Conservation (phyloP, 2,113 vertebrate genomes). For the Ageneiosus marmoratus region DNA sequence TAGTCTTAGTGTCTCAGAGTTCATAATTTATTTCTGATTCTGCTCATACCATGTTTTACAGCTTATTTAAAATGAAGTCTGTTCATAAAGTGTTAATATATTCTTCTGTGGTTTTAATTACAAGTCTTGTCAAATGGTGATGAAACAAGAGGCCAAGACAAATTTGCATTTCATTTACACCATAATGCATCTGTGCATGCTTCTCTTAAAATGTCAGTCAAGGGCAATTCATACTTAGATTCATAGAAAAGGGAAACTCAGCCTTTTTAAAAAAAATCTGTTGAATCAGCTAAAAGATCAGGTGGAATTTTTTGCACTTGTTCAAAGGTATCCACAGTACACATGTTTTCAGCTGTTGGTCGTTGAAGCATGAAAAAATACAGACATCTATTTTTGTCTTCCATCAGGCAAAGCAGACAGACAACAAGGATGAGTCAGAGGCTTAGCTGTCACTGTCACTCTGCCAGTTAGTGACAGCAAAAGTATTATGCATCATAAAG, state of each 20-base stretch:
- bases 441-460: slow-evolving; percentile 52
- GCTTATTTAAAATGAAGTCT: slow-evolving; percentile 10
- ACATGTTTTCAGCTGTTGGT: slow-evolving; percentile 52
- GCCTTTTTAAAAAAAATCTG: neutral
- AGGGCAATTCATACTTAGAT: too few relatives aligned
- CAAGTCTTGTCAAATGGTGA: slow-evolving; percentile 54
- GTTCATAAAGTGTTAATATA: slow-evolving; percentile 57
- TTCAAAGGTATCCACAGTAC: neutral
- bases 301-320: neutral
- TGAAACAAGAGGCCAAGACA: slow-evolving; percentile 45
- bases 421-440: slow-evolving; percentile 60
- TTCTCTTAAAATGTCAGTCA: slow-evolving; percentile 30
- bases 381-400: slow-evolving; percentile 58
- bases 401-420: slow-evolving; percentile 56
- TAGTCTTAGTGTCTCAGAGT: slow-evolving; percentile 18
- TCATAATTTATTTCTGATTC: slow-evolving; percentile 17
- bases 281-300: slow-evolving; percentile 3
- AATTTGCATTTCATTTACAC: slow-evolving; percentile 52
- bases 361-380: slow-evolving; percentile 52
- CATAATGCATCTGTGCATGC: slow-evolving; percentile 43
- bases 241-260: too few relatives aligned
- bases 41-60: neutral
- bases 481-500: slow-evolving; percentile 46
- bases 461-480: slow-evolving; percentile 42
- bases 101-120: slow-evolving; percentile 59